A percentile compares a stretch with the other conserved stretches of the same genome.
phyloP scores from a whole-genome alignment of 2,797 vertebrate species.

The Limosa lapponica region DNA sequence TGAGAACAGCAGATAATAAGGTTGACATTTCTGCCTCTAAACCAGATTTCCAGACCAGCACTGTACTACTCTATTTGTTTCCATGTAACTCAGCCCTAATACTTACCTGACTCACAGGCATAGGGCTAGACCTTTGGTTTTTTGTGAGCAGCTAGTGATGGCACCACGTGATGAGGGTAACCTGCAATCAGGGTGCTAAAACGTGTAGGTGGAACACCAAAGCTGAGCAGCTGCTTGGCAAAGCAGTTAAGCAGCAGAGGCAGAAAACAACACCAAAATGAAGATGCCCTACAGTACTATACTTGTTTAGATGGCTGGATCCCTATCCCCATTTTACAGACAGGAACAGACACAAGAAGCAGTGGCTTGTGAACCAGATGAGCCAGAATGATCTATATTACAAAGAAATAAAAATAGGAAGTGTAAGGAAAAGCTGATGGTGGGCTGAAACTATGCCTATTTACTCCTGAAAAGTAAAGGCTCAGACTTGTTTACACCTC shows the following conservation, averaged over 20 bases:
- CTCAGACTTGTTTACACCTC: background rate
- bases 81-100: fast-evolving
- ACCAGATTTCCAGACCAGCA: background rate
- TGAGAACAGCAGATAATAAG: background rate
- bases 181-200: background rate
- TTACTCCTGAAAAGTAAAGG: background rate
- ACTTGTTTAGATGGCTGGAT: background rate
- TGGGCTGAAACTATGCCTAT: background rate
- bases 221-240: background rate
- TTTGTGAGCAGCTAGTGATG: background rate
- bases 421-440: background rate
- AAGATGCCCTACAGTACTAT: background rate
- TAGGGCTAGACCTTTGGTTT: fast-evolving
- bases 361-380: background rate
- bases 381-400: background rate
- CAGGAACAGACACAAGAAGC: background rate
- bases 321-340: background rate
- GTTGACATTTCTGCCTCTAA: background rate
- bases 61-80: background rate
- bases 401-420: background rate
- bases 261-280: background rate
- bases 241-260: background rate
- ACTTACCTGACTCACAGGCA: background rate
- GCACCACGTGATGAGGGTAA: background rate
- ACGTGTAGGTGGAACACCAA: background rate